Evolutionary conservation across 2,797 vertebrate genomes (phyloP), one percentile per base, ranked within the genome.

Genomic region (Silurus lanzhouensis): DNA sequence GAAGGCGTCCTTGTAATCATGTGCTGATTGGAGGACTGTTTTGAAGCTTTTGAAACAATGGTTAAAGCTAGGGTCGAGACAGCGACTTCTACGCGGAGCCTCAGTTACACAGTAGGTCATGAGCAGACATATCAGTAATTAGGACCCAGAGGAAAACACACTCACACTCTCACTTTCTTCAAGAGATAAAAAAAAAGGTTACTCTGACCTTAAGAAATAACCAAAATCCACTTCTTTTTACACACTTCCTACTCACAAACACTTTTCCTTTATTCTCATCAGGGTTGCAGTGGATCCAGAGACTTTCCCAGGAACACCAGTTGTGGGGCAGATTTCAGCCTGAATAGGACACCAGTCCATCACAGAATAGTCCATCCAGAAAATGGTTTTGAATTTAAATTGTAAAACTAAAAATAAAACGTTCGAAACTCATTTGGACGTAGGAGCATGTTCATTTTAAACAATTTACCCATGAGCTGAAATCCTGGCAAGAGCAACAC

Each of bases 401-500:
- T 74, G 0, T 38, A 38, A 38, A 38, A 38, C 38, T 38, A 38
- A 38, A 38, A 38, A 4, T 38, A 80, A 71, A 80, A 48, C n/a
- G 1, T 75, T 31, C 48, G 1, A 67, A 81, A 72, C 31, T 58
- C 27, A 44, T 79, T 83, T 72, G 58, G 19, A 78, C 64, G 17
- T 78, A 38, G 9, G 15, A 83, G 14, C 57, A 38, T 31, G 55
- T 80, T n/a, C 27, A 86, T 74, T 48, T 83, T 27, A 80, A 78
- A 70, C n/a, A 61, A 67, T 19, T 82, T 17, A 82, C 68, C 72
- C 77, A 58, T 79, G 84, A 83, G 89, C 90, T 88, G 74, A 22
- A 85, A 86, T 85, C 84, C 77, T 90, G 85, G 77, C 86, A 86
- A 48, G 85, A 84, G 70, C 66, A 88, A 87, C 88, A 81, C 83